These are phyloP conservation scores for Prietella phreatophila DNA, from an alignment of 2,113 vertebrate species.

Conservation along the genomic window DNA sequence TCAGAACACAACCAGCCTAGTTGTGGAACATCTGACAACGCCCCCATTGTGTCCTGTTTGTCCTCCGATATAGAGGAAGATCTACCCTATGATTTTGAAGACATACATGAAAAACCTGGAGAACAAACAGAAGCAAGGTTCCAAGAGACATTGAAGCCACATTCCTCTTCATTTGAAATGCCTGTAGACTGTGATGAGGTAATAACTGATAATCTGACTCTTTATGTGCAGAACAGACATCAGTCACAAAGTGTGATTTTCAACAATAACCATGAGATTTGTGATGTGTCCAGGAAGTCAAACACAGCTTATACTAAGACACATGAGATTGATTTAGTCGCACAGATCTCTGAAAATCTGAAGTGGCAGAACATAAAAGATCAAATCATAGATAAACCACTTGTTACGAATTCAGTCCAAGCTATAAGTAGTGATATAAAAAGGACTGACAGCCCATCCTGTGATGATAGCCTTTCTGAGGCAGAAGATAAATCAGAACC, in stretches of 20 bases:
- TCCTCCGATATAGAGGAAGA: constrained; percentile 51
- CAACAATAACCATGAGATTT: constrained; percentile 52
- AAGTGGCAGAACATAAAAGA: constrained; percentile 20
- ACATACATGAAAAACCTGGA: constrained; percentile 48
- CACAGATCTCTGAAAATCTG: constrained; percentile 18
- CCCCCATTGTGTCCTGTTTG: constrained; percentile 58
- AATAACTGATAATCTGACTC: constrained; percentile 30
- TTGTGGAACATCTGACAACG: constrained; percentile 55
- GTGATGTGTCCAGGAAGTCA: constrained; percentile 12
- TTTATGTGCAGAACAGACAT: constrained; percentile 50
- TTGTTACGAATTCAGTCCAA: constrained; percentile 30
- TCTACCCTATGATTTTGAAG: constrained; percentile 45
- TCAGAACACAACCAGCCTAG: constrained; percentile 66
- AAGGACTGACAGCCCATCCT: constrained; percentile 5
- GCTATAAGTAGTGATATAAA: constrained; percentile 25
- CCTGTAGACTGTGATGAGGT: not conserved
- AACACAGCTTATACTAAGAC: constrained; percentile 15
- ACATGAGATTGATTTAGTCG: constrained; percentile 17
- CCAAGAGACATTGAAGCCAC: not conserved
- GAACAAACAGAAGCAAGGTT: constrained; percentile 9
- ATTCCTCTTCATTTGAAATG: not conserved
- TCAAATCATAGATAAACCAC: constrained; percentile 17
- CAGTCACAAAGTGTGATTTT: constrained; percentile 30
- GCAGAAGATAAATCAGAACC: constrained; percentile 41
- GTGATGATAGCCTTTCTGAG: constrained; percentile 29